Base-by-base conservation (phyloP, 2,888 invertebrate genomes). In the Andrena praecox region DNA sequence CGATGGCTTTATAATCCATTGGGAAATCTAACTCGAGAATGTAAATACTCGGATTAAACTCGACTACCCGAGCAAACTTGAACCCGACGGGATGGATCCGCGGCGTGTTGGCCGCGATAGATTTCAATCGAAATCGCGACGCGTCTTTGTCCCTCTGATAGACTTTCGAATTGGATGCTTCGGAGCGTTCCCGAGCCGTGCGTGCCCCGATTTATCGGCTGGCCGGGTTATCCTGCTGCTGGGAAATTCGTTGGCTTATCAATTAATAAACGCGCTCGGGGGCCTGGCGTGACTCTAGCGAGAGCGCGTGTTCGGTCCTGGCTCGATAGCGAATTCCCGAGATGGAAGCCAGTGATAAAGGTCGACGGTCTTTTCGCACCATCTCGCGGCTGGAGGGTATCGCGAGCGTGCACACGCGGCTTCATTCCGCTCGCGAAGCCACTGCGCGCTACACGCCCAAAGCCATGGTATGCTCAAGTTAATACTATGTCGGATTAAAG, bases 1-100 rank as follows among this genome's bases (percentile, higher is more conserved):
- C 80, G 80, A 78, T 63, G 72, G 80, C 82, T 87, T 70, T 80
- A 70, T 85, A 87, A 87, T 86, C 87, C 85, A 64, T 54, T 50
- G 79, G 75, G 75, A 77, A 77, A 77, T 77, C 74, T 71, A 82
- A 71, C 70, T 59, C 70, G 71, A 48, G 70, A 76, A 82, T 69
- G 76, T 73, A 85, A 87, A 85, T 82, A 85, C 56, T 71, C 80
- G 76, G 76, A 86, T 86, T 80, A 80, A 63, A 20, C 42, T 27
- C 12, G 31, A 33, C 56, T 24, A 50, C 16, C 27, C 67, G 52
- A 54, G 60, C 74, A 81, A 74, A 81, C 81, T 70, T 71, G 69
- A 74, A 74, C 67, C 63, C 67, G 16, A 42, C 16, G 20, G 56
- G 27, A 68, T 50, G 62, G 66, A 70, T 56, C 48, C 56, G 52